Percentiles rank a stretch among this genome's conserved stretches.
Conservation (phyloP, 1,140 invertebrate genomes). For the Pinna nobilis region DNA sequence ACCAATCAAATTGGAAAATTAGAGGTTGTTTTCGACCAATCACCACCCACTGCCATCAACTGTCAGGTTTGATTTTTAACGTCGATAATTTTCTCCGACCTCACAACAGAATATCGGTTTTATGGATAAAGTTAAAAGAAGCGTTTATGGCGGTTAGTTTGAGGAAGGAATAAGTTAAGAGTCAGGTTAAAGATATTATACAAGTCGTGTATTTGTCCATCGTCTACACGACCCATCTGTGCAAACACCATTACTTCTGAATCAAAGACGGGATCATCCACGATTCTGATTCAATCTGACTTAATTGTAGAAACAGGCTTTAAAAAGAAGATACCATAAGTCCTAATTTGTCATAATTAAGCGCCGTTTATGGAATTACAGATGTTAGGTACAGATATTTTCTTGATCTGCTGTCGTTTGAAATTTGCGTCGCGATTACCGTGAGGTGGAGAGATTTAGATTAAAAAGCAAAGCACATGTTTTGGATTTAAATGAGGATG, state of each 20-base stretch:
- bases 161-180: conserved; percentile 1
- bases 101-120: conserved; percentile 11
- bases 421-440: too few species aligned
- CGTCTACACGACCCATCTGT: conserved; percentile 8
- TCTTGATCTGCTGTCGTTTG: too few species aligned
- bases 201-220: conserved; percentile 10
- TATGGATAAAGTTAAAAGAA: conserved; percentile 10
- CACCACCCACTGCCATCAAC: conserved; percentile 11
- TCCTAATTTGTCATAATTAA: too few species aligned
- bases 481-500: too few species aligned
- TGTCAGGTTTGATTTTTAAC: conserved; percentile 14
- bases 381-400: too few species aligned
- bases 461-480: too few species aligned
- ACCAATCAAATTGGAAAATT: conserved; percentile 26
- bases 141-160: conserved; percentile 4
- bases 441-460: too few species aligned
- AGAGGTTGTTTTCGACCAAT: conserved; percentile 11
- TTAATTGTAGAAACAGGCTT: too few species aligned
- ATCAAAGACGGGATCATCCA: too few species aligned
- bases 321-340: too few species aligned
- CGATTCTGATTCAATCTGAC: too few species aligned
- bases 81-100: conserved; percentile 1
- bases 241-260: conserved; percentile 20
- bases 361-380: too few species aligned
- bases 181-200: conserved; percentile 8